Conservation (phyloP, 2,888 invertebrate genomes). For the Drosophila paucipuncta region DNA sequence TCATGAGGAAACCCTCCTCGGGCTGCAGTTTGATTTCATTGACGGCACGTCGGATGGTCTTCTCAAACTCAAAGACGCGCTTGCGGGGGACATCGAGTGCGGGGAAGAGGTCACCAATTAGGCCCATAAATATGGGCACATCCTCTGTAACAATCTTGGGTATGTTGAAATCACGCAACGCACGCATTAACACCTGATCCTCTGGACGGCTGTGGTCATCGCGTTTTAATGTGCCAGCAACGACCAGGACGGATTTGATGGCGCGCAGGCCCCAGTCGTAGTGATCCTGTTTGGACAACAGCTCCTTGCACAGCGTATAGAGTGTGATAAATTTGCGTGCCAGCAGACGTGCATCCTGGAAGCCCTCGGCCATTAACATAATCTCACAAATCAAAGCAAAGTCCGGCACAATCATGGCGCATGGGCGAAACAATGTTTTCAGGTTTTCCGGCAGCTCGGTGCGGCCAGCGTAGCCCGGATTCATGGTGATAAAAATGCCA, state of each 20-base stretch:
- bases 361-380: conserved; percentile 98
- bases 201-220: conserved; percentile 92
- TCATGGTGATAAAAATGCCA: conserved; percentile 98
- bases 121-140: conserved; percentile 96
- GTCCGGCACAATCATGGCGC: conserved; percentile 99
- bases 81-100: conserved; percentile 96
- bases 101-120: conserved; percentile 97
- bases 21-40: conserved; percentile 94
- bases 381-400: conserved; percentile 98
- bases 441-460: conserved; percentile 94
- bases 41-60: conserved; percentile 91
- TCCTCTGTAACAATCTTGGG: conserved; percentile 98
- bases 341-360: conserved; percentile 95
- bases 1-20: conserved; percentile 94
- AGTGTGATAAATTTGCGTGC: conserved; percentile 98
- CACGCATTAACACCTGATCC: conserved; percentile 97
- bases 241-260: conserved; percentile 97
- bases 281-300: conserved; percentile 97
- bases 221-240: conserved; percentile 96
- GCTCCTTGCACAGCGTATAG: conserved; percentile 95
- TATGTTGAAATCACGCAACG: conserved; percentile 96
- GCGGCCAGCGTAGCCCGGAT: conserved; percentile 97
- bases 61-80: conserved; percentile 94
- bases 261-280: conserved; percentile 99
- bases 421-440: conserved; percentile 89